These are phyloP conservation scores for Synanceia verrucosa DNA, from an alignment of 2,797 vertebrate genomes.

Conservation along the genomic window DNA sequence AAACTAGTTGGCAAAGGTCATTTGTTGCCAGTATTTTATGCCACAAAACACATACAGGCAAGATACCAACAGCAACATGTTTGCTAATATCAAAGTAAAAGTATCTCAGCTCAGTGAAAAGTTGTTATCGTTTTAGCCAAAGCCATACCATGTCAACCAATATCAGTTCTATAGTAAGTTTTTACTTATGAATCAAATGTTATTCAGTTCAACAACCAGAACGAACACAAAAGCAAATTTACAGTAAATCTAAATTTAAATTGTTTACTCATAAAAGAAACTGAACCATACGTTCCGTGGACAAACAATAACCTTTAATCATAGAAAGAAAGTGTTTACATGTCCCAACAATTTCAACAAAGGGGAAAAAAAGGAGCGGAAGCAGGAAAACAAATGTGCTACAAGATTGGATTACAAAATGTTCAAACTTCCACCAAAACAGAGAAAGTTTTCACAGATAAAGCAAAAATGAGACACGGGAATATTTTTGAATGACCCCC, in stretches of 20 bases:
- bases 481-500: slow-evolving; percentile 62
- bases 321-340: slow-evolving; percentile 74
- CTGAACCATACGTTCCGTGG: slow-evolving; percentile 53
- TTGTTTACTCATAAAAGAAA: neutral
- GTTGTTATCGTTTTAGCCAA: no score
- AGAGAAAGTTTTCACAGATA: slow-evolving; percentile 73
- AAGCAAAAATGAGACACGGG: slow-evolving; percentile 65
- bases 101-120: no score
- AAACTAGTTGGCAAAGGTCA: neutral
- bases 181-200: neutral
- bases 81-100: neutral
- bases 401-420: slow-evolving; percentile 74
- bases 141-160: no score
- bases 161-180: no score
- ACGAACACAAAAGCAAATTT: neutral
- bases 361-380: slow-evolving; percentile 42
- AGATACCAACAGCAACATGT: no score
- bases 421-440: slow-evolving; percentile 56
- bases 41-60: no score
- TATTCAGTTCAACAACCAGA: neutral
- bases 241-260: neutral
- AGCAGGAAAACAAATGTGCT: slow-evolving; percentile 55
- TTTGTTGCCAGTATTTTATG: neutral
- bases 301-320: slow-evolving; percentile 82
- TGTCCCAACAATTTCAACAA: slow-evolving; percentile 59